phyloP scores from a whole-genome alignment of 2,888 invertebrate genomes.

The Chloroclystis v-ata region DNA sequence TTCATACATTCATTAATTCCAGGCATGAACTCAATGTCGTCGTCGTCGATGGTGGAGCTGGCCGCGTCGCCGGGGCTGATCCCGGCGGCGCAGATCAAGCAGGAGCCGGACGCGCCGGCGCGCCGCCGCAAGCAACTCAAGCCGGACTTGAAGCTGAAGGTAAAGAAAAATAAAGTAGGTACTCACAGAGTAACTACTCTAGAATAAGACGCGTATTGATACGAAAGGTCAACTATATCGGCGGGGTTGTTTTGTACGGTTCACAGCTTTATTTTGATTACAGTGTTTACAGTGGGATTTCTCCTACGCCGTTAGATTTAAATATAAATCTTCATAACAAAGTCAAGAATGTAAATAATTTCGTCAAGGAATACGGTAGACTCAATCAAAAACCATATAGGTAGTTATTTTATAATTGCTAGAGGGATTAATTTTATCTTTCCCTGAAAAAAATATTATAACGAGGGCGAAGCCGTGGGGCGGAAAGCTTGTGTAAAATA shows the following conservation, averaged over 20 bases:
- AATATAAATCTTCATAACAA: no score
- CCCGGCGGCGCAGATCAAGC: constrained; percentile 67
- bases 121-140: constrained; percentile 91
- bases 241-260: background rate
- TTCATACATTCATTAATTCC: no score
- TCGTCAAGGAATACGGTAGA: no score
- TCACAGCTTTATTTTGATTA: background rate
- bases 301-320: no score
- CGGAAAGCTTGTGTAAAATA: no score
- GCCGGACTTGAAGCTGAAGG: constrained; percentile 89
- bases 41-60: constrained; percentile 41
- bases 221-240: constrained; percentile 8
- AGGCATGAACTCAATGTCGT: constrained; percentile 39
- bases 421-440: no score
- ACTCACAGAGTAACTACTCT: constrained; percentile 20
- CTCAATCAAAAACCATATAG: no score
- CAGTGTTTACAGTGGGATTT: no score
- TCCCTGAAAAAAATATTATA: no score
- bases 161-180: constrained; percentile 33
- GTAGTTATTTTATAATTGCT: no score
- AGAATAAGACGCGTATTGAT: constrained; percentile 13
- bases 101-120: constrained; percentile 80
- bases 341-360: no score
- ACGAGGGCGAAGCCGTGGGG: no score
- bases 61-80: constrained; percentile 58